Conservation (phyloP, 1,140 invertebrate species). For the Palaemon carinicauda region DNA sequence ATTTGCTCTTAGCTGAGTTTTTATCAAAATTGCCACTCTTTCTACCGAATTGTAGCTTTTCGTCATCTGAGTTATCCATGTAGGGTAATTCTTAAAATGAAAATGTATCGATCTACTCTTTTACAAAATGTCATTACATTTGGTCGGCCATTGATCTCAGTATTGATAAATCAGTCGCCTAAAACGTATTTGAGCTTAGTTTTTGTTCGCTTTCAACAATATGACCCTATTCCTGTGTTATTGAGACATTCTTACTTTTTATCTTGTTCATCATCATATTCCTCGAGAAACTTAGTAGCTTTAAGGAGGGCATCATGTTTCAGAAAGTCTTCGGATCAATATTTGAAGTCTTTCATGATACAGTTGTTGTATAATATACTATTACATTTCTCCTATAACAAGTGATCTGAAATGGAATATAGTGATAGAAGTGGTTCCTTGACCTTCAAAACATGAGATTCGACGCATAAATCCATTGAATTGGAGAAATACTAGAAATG, state of each 20-base stretch:
- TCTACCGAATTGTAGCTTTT: not conserved
- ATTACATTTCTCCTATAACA: not conserved
- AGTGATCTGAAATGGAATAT: no score
- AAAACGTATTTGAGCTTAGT: not conserved
- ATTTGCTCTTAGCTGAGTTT: not conserved
- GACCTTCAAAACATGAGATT: slow-evolving; percentile 14
- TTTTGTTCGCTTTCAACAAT: not conserved
- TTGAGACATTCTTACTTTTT: slow-evolving; percentile 15
- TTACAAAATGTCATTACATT: slow-evolving; percentile 17
- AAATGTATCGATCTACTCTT: not conserved
- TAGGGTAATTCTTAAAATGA: not conserved
- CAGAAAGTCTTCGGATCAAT: not conserved
- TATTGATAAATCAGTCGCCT: slow-evolving; percentile 14
- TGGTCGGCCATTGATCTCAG: slow-evolving; percentile 11
- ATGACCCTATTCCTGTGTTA: not conserved
- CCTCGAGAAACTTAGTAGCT: not conserved
- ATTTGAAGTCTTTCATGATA: no score
- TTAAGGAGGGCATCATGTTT: slow-evolving; percentile 29
- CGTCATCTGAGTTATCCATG: not conserved
- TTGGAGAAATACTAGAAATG: slow-evolving; percentile 1
- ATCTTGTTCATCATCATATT: slow-evolving; percentile 13
- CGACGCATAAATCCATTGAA: not conserved
- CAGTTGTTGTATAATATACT: not conserved
- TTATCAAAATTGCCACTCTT: slow-evolving; percentile 16
- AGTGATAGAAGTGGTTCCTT: not conserved